Base-by-base conservation (phyloP, 2,113 vertebrate species). In the Silurus meridionalis region DNA sequence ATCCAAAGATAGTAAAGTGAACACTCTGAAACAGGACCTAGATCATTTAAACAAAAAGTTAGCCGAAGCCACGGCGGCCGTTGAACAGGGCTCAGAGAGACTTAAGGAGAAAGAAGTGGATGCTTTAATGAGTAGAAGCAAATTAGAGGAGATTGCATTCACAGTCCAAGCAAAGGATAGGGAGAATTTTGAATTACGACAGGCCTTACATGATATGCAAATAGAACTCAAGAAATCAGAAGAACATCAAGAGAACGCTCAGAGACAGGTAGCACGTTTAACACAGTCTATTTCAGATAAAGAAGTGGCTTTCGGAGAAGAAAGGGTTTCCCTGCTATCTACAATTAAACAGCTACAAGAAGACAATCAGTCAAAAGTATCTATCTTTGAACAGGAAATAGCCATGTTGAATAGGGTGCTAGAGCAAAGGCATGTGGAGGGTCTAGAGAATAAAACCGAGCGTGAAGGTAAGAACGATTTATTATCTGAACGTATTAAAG, bases 1-100 rank as follows among this genome's bases (percentile, higher is more conserved):
- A 75, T 93, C 93, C 55, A 97, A 97, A 92, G 93, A 96, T 91
- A 91, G 89, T n/a, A 87, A 96, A 92, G 94, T 97, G 77, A 91
- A 92, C 60, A 93, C 90, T 91, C 91, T 97, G 86, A 95, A 95
- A 87, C 92, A 94, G 87, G 96, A 97, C 84, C 87, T 97, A 89
- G 93, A 95, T 91, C 83, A 91, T 89, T 89, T 96, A 89, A 95
- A 96, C 88, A 90, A 94, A 82, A 92, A 94, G 71, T 90, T 97
- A 85, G 90, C 91, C 7, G 93, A 92, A 83, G 94, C 93, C 9
- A 90, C 94, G 0, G 89, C 93, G 57, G 91, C 90, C 0, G 89
- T 96, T 9, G 90, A 92, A 63, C 92, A 83, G 50, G 94, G 94
- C 37, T 94, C 93, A 50, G 90, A 95, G 83, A 93, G 94, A 3